Conservation (phyloP, 2,797 vertebrate genomes). For the Enteromius trimaculatus region DNA sequence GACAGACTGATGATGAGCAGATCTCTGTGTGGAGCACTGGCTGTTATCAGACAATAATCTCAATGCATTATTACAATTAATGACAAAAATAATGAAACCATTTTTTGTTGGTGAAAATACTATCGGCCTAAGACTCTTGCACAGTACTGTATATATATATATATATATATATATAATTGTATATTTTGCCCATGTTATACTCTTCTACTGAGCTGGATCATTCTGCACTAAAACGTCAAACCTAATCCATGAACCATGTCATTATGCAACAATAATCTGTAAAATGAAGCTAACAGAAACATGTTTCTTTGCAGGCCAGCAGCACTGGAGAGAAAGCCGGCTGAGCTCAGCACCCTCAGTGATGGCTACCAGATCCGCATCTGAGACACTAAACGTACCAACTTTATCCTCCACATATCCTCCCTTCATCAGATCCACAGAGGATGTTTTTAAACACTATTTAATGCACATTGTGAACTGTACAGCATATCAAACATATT, state of each 20-base stretch:
- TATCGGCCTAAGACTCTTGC: too few relatives aligned
- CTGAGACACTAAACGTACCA: conserved; percentile 69
- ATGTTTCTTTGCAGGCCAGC: conserved; percentile 80
- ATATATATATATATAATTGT: background rate
- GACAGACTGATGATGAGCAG: too few relatives aligned
- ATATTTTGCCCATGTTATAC: background rate
- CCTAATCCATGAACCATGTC: background rate
- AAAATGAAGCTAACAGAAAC: conserved; percentile 3
- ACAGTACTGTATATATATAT: too few relatives aligned
- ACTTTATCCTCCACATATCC: conserved; percentile 3
- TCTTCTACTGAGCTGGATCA: background rate
- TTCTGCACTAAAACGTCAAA: background rate
- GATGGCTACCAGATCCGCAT: conserved; percentile 97
- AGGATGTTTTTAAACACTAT: conserved; percentile 62
- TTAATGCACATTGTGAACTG: conserved; percentile 61
- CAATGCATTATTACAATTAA: too few relatives aligned
- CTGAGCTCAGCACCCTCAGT: conserved; percentile 86
- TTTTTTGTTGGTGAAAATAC: too few relatives aligned
- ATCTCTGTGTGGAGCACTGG: too few relatives aligned
- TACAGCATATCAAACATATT: conserved; percentile 27
- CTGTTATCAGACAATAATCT: too few relatives aligned
- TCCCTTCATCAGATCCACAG: conserved; percentile 52
- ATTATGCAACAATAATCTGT: conserved; percentile 6
- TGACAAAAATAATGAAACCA: too few relatives aligned
- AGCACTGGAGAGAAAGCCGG: conserved; percentile 83